Percentiles rank a stretch among this genome's conserved stretches.
Evolutionary conservation across 2,113 vertebrate species (phyloP).

Genomic region (Tautogolabrus adspersus): DNA sequence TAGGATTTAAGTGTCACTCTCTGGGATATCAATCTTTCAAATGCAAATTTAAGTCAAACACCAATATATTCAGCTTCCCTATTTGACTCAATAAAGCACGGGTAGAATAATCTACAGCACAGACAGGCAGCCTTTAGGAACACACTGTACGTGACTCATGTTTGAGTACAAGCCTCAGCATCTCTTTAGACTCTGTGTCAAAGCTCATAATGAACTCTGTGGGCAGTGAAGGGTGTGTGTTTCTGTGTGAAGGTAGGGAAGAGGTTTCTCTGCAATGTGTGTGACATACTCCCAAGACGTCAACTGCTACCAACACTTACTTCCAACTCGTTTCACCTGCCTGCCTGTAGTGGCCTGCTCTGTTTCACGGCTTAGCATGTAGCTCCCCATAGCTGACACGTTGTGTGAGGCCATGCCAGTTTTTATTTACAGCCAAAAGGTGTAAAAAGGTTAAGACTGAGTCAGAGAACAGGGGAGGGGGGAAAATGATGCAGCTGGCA

Average conservation of each 20-base stretch:
- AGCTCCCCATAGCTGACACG: constrained; percentile 11
- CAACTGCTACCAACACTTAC: not conserved
- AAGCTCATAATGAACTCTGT: constrained; percentile 64
- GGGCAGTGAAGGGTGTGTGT: constrained; percentile 31
- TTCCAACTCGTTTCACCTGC: constrained; percentile 23
- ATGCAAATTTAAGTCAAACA: constrained; percentile 9
- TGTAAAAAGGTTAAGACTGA: constrained; percentile 23
- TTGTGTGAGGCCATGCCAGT: not conserved
- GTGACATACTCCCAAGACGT: constrained; percentile 16
- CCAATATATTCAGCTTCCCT: not conserved
- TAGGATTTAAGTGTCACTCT: not conserved
- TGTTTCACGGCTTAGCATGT: constrained; percentile 11
- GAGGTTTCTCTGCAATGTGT: not conserved
- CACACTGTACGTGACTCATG: constrained; percentile 36
- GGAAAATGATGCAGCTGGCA: not conserved
- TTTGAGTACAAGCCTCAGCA: constrained; percentile 56
- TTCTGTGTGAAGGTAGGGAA: not conserved
- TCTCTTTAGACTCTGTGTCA: constrained; percentile 53
- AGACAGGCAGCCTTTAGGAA: constrained; percentile 20
- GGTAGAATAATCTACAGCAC: not conserved
- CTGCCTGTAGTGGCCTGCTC: not conserved
- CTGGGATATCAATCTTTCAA: not conserved
- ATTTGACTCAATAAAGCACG: not conserved
- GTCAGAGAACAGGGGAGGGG: not conserved
- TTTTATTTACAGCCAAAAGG: constrained; percentile 47